Evolutionary conservation across 2,113 vertebrate genomes (phyloP).

Genomic region (Pardalotus punctatus): DNA sequence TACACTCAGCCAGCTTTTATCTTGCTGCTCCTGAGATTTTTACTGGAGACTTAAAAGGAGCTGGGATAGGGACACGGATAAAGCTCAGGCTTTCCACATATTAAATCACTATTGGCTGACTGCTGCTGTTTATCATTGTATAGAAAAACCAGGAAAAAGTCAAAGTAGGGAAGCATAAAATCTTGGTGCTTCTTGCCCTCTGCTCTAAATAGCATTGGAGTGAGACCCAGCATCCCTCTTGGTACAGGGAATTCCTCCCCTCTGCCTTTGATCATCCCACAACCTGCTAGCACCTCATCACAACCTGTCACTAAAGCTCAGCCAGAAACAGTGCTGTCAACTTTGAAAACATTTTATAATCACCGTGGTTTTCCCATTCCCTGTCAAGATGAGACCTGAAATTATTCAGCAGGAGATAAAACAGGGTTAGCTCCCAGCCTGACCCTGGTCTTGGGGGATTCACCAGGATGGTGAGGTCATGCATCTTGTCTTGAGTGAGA

Average conservation of each 20-base stretch:
- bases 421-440: not conserved
- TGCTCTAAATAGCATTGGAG: not conserved
- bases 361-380: not conserved
- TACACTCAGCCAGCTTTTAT: not conserved
- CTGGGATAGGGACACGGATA: not conserved
- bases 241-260: not conserved
- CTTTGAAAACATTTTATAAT: not conserved
- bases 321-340: not conserved
- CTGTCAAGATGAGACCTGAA: not conserved
- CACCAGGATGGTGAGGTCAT: not conserved
- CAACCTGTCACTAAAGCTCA: not conserved
- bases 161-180: not conserved
- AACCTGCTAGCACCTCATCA: not conserved
- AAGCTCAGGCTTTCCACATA: not conserved
- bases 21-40: not conserved
- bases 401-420: constrained; percentile 16
- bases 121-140: not conserved
- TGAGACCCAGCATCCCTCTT: not conserved
- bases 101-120: not conserved
- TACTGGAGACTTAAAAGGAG: not conserved
- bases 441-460: not conserved
- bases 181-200: not conserved
- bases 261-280: constrained; percentile 10
- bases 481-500: not conserved
- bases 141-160: not conserved